Base-by-base conservation (phyloP, 2,113 vertebrate genomes). In the Phrynocephalus versicolor region DNA sequence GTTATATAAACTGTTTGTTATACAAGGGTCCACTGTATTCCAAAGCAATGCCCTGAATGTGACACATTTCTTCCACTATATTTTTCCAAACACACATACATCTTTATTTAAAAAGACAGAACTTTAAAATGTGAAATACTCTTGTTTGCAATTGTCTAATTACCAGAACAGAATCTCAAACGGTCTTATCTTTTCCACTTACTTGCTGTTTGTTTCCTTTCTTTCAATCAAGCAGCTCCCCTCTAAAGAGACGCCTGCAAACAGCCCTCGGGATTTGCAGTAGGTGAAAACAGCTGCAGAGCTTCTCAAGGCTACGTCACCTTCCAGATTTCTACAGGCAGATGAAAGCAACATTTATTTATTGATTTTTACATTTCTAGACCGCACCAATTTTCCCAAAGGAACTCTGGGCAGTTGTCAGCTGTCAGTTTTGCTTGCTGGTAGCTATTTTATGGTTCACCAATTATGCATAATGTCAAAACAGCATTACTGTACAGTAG, bases 131-230 rank as follows among this genome's bases (percentile, higher is more conserved):
- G 39, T 69, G 27, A 83, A 90, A 30, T 4, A 2, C 51, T 82
- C 8, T 41, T 72, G 39, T 70, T 84, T 21, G 60, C 67, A 82
- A 2, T 70, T 14, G 23, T 82, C 85, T 5, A n/a, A 4, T 25
- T 8, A 3, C 25, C 18, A 8, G 18, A 67, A 30, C 15, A 21
- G 37, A 1, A 60, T 12, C 58, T 13, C 39, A 7, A 58, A 39
- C 1, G 45, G 62, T 16, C 67, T 55, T 55, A 45, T 16, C 55
- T 51, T 37, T 14, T 58, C 62, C 45, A 93, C 97, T 90, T 95
- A 99, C 99, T 99, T 99, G 92, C 97, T 96, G 93, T 99, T 99
- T 39, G 99, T 97, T 23, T 99, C 99, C 89, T 99, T 99, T 92
- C 98, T 97, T 91, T 99, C 98, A 18, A 99, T 97, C 74, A 99